A percentile compares a stretch with the other conserved stretches of the same genome.
Evolutionary conservation across 1,140 invertebrate species (phyloP).

Genomic region (Drosophila sp.): DNA sequence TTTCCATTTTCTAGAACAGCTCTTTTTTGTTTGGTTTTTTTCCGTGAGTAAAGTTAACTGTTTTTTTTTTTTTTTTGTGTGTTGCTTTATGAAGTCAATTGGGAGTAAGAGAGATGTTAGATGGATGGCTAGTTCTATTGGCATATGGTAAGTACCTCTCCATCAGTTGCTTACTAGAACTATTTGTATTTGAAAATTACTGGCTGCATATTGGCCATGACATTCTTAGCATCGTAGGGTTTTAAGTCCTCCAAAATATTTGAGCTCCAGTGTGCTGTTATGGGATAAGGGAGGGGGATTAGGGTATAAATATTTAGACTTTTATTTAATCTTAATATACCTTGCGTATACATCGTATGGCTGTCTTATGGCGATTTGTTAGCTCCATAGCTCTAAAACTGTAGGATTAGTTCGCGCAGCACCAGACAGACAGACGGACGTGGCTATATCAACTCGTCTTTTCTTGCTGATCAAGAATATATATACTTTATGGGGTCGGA

Average conservation of each 20-base stretch:
- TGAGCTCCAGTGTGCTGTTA: conserved; percentile 87
- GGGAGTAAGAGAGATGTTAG: neutral
- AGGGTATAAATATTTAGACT: neutral
- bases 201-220: conserved; percentile 97
- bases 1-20: no score
- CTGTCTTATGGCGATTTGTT: conserved; percentile 94
- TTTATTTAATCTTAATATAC: conserved; percentile 84
- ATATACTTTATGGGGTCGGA: no score
- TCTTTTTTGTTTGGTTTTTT: neutral
- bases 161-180: no score
- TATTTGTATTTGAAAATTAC: conserved; percentile 22
- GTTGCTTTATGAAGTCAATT: no score
- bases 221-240: conserved; percentile 98
- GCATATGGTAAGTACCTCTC: neutral
- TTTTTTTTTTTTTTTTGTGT: no score
- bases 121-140: neutral
- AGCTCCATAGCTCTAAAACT: conserved; percentile 82
- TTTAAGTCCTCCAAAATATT: conserved; percentile 97
- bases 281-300: neutral
- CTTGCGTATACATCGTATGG: conserved; percentile 96
- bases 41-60: neutral
- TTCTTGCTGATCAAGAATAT: no score
- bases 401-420: no score
- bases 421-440: no score
- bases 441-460: no score